phyloP scores from a whole-genome alignment of 2,888 invertebrate species.

The Nymphalis urticae region DNA sequence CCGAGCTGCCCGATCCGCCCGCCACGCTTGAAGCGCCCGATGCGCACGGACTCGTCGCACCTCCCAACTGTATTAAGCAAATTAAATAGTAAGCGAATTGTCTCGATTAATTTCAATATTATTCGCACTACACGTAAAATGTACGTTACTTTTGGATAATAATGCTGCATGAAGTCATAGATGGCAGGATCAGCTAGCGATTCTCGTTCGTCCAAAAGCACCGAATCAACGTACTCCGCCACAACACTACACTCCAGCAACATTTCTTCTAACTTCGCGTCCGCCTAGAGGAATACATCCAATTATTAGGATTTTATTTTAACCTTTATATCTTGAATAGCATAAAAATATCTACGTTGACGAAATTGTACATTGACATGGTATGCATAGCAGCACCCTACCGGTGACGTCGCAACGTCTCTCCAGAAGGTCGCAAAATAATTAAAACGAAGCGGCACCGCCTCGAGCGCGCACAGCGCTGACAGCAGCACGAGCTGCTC shows the following conservation, averaged over 20 bases:
- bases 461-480: constrained; percentile 95
- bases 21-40: constrained; percentile 44
- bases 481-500: constrained; percentile 92
- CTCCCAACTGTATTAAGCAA: constrained; percentile 17
- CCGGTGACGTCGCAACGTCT: constrained; percentile 90
- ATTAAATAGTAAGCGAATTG: neutral
- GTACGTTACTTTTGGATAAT: constrained; percentile 90
- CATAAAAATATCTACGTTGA: neutral
- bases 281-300: constrained; percentile 78
- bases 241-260: constrained; percentile 91
- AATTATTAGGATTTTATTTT: neutral
- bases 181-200: constrained; percentile 92
- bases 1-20: constrained; percentile 46
- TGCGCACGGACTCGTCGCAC: constrained; percentile 39
- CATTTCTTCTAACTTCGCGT: constrained; percentile 90
- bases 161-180: constrained; percentile 92
- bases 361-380: neutral
- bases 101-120: too few relatives aligned
- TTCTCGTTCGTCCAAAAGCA: constrained; percentile 92
- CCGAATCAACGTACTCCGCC: constrained; percentile 94
- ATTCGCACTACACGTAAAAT: neutral
- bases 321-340: too few relatives aligned
- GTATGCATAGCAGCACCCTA: constrained; percentile 48
- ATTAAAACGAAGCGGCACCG: constrained; percentile 92
- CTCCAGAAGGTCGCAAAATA: constrained; percentile 96